Conservation (phyloP, 2,113 vertebrate genomes). For the Anguilla rostrata region DNA sequence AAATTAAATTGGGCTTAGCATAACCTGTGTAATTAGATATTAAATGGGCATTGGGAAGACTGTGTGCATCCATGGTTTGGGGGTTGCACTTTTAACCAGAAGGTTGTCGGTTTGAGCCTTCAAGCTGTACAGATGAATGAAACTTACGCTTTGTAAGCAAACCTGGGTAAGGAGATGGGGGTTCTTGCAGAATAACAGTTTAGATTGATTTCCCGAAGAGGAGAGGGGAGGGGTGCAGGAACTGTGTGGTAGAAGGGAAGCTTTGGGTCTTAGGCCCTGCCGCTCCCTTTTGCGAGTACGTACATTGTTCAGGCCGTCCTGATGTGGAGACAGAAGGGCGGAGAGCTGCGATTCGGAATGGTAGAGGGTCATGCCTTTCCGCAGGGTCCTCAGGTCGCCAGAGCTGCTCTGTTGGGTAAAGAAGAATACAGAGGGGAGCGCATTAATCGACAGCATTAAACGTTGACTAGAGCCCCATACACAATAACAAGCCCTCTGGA, state of each 20-base stretch:
- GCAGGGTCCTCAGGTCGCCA: slow-evolving; percentile 82
- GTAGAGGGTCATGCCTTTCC: slow-evolving; percentile 88
- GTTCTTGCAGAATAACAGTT: neutral
- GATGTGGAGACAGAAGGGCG: slow-evolving; percentile 82
- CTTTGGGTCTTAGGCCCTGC: neutral
- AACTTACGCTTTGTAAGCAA: neutral
- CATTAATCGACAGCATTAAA: neutral
- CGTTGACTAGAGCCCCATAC: slow-evolving; percentile 25
- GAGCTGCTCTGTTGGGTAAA: slow-evolving; percentile 75
- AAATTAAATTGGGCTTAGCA: neutral
- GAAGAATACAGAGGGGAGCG: slow-evolving; percentile 25
- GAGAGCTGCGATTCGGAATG: slow-evolving; percentile 94
- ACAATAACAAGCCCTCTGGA: neutral
- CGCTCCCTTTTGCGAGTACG: slow-evolving; percentile 49
- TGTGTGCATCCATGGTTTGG: neutral
- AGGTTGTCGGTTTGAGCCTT: neutral
- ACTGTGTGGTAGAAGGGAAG: neutral
- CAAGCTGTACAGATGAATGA: neutral
- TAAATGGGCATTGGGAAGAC: too few species aligned
- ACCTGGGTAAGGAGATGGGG: too few species aligned
- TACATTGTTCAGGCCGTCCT: slow-evolving; percentile 85
- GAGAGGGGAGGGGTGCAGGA: neutral
- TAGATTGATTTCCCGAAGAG: neutral
- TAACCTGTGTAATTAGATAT: neutral
- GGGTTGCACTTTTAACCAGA: neutral